Evolutionary conservation across 1,140 invertebrate genomes (phyloP).

Genomic region (Bilobella aurantiaca): DNA sequence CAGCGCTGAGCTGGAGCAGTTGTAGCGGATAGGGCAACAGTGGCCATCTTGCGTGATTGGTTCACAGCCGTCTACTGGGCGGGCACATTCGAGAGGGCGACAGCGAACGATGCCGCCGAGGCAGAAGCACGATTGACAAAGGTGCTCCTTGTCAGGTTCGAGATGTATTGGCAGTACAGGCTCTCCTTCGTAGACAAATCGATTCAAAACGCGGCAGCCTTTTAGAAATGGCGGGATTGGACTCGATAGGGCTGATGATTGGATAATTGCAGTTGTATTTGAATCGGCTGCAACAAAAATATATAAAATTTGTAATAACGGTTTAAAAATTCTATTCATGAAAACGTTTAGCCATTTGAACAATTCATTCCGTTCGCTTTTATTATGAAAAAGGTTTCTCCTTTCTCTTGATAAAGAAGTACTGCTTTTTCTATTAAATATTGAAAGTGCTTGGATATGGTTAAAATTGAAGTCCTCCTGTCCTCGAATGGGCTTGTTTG

Average conservation of each 20-base stretch:
- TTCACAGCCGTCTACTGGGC: slow-evolving; percentile 59
- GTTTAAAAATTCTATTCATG: no score
- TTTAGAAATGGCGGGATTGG: slow-evolving; percentile 35
- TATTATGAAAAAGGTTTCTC: no score
- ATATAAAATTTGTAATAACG: slow-evolving; percentile 1
- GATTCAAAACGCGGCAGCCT: slow-evolving; percentile 56
- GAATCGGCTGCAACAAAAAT: slow-evolving; percentile 24
- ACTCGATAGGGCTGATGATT: slow-evolving; percentile 24
- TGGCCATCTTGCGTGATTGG: slow-evolving; percentile 63
- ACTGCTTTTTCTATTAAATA: no score
- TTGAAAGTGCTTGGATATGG: no score
- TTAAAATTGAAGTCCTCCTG: no score
- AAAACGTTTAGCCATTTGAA: no score
- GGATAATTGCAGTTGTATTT: slow-evolving; percentile 26
- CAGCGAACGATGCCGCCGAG: slow-evolving; percentile 60
- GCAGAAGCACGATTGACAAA: slow-evolving; percentile 57
- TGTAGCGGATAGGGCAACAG: slow-evolving; percentile 57
- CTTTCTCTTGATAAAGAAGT: no score
- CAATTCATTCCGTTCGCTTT: no score
- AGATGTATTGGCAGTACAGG: slow-evolving; percentile 51
- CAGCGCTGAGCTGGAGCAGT: slow-evolving; percentile 12
- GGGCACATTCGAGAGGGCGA: slow-evolving; percentile 61
- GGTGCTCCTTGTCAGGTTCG: slow-evolving; percentile 8
- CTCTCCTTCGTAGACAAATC: slow-evolving; percentile 58
- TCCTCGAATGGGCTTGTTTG: no score